phyloP scores from a whole-genome alignment of 2,888 invertebrate genomes.

The Acanthosepion esculentum region DNA sequence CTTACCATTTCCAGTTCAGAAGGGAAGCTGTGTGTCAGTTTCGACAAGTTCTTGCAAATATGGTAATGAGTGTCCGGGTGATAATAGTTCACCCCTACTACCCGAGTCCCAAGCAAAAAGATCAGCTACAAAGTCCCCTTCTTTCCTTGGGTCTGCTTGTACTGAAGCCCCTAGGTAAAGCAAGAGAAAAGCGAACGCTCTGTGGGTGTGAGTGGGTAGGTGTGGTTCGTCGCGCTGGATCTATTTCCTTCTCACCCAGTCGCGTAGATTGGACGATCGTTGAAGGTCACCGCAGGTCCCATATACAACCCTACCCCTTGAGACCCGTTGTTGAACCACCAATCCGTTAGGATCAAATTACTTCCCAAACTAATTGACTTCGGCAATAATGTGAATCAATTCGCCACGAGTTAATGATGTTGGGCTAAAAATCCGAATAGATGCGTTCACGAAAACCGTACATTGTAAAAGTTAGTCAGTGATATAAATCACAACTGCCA shows the following conservation, averaged over 20 bases:
- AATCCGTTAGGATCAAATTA: neutral
- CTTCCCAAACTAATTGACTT: constrained; percentile 9
- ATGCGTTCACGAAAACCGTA: neutral
- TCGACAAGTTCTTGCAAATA: neutral
- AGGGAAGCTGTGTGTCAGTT: neutral
- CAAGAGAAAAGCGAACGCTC: neutral
- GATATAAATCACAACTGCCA: too few relatives aligned
- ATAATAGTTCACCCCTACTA: neutral
- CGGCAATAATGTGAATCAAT: neutral
- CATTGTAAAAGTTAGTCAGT: neutral
- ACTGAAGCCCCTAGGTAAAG: neutral
- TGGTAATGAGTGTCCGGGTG: neutral
- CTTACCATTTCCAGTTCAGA: neutral
- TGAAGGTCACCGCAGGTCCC: neutral
- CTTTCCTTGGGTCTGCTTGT: neutral
- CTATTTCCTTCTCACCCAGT: neutral
- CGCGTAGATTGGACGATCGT: neutral
- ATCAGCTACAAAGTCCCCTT: neutral
- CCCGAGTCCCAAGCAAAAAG: neutral
- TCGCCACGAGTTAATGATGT: neutral
- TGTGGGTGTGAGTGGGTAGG: neutral
- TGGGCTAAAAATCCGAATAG: neutral
- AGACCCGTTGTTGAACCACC: neutral
- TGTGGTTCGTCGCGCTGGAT: neutral
- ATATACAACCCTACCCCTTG: neutral